Conservation (phyloP, 2,888 invertebrate genomes). For the Drosophila lacicola region DNA sequence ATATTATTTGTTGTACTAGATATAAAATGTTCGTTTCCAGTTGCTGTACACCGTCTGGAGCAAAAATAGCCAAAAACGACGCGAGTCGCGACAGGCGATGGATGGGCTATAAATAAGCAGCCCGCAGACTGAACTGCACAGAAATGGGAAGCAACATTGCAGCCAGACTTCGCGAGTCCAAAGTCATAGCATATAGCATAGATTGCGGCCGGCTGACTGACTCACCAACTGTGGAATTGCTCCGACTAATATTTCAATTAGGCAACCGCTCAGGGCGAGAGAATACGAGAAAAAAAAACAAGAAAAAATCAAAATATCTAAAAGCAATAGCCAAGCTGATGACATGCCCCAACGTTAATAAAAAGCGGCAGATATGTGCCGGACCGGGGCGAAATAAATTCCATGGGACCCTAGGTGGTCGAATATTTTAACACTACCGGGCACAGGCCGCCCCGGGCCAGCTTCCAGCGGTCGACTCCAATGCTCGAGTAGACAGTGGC, state of each 20-base stretch:
- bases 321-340: slow-evolving; percentile 70
- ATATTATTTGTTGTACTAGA: slow-evolving; percentile 6
- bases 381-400: slow-evolving; percentile 72
- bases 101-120: slow-evolving; percentile 77
- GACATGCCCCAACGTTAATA: slow-evolving; percentile 78
- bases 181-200: slow-evolving; percentile 22
- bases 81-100: slow-evolving; percentile 74
- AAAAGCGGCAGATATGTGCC: slow-evolving; percentile 81
- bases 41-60: slow-evolving; percentile 65
- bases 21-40: slow-evolving; percentile 49
- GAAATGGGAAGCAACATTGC: slow-evolving; percentile 44
- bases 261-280: slow-evolving; percentile 37
- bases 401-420: slow-evolving; percentile 81
- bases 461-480: slow-evolving; percentile 11
- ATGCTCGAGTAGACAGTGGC: slow-evolving; percentile 54
- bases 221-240: slow-evolving; percentile 59
- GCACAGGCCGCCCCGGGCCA: slow-evolving; percentile 46
- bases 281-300: slow-evolving; percentile 5
- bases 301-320: slow-evolving; percentile 24
- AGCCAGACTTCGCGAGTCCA: slow-evolving; percentile 19
- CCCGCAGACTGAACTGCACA: slow-evolving; percentile 63
- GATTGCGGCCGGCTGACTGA: slow-evolving; percentile 41
- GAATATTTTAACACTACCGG: slow-evolving; percentile 82
- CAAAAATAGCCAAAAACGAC: slow-evolving; percentile 69
- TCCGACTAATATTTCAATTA: slow-evolving; percentile 78